Base-by-base conservation (phyloP, 2,797 vertebrate genomes). In the Pseudopleuronectes americanus region DNA sequence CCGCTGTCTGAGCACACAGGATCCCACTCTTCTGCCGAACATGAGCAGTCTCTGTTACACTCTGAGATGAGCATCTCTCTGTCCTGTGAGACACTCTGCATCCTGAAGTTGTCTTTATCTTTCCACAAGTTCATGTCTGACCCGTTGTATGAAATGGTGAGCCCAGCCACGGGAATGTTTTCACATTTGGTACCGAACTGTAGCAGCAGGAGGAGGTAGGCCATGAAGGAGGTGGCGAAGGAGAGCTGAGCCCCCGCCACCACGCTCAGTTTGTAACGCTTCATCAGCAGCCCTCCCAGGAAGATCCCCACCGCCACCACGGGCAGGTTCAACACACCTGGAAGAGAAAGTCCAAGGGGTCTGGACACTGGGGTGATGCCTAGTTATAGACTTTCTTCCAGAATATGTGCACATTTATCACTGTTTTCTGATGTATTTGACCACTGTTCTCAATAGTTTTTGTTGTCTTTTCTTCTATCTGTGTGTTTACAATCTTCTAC, bases 1-100 rank as follows among this genome's bases (percentile, higher is more conserved):
- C 96, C 94, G 3, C 95, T 94, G 71, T 89, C 92, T 0, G 96
- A 96, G 62, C 97, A 99, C 68, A 98, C 95, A 0, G 97, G 97
- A 48, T 99, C 96, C 97, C 97, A 99, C 24, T 89, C 92, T 70
- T 94, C 93, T 13, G 84, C 48, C 0, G 90, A 89, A 58, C 96
- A 97, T 1, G 92, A 93, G 70, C 97, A 99, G 57, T 87, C 73
- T 12, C 51, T 76, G 85, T 99, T 99, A 79, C 97, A 99, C 45
- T 85, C 92, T 28, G 93, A 92, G 38, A 95, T 81, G 0, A 97
- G 80, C 45, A 74, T 78, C 19, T 77, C 90, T 51, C 84, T 89
- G 45, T 74, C 13, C 43, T 90, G 75, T 1, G 92, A 93, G 38
- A 93, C 28, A 6, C 84, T 59, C 0, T 84, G 79, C 1, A 89